Evolutionary conservation across 2,113 vertebrate species (phyloP).

Genomic region (Sminthopsis crassicaudata): DNA sequence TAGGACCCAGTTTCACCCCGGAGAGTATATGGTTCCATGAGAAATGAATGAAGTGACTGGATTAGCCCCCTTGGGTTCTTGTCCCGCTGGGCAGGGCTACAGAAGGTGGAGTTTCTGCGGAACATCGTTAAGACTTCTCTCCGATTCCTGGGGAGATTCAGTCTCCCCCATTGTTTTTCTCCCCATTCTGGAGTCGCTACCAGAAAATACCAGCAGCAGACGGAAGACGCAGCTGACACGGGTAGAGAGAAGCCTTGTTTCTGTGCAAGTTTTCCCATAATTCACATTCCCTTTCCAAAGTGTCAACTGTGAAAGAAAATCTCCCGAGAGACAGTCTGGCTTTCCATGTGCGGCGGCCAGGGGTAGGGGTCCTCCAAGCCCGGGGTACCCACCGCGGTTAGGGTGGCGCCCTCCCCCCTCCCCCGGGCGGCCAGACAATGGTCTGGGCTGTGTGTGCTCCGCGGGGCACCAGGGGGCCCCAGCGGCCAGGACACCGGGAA

Average conservation of each 20-base stretch:
- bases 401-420: neutral
- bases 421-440: neutral
- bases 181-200: constrained; percentile 23
- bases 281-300: neutral
- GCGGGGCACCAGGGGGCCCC: constrained; percentile 85
- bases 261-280: neutral
- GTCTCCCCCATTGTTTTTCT: constrained; percentile 44
- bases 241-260: neutral
- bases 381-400: neutral
- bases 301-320: constrained; percentile 4
- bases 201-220: constrained; percentile 12
- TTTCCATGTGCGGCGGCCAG: neutral
- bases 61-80: neutral
- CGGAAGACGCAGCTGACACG: neutral
- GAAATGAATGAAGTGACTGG: neutral
- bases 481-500: constrained; percentile 76
- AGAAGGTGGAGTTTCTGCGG: constrained; percentile 14
- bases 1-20: neutral
- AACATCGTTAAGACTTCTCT: neutral
- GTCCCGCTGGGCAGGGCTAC: neutral
- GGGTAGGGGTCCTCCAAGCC: neutral
- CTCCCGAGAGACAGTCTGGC: neutral
- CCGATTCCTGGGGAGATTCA: constrained; percentile 74
- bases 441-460: constrained; percentile 75
- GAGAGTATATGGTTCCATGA: neutral